These are phyloP conservation scores for Lanius collurio DNA, from an alignment of 2,113 vertebrate species.

Conservation along the genomic window DNA sequence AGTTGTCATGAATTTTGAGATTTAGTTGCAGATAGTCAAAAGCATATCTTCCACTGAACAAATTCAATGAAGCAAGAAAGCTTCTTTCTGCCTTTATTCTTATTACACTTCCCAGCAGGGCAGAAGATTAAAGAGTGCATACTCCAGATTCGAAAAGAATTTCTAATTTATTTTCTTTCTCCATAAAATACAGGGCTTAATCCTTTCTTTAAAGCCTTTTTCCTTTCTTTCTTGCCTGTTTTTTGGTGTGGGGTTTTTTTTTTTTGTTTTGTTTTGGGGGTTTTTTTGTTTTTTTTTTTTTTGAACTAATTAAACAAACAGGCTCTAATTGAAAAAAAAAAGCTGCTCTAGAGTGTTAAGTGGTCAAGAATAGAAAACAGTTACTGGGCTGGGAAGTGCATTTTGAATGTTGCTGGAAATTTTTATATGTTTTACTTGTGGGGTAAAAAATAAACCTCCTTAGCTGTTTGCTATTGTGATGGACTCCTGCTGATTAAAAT, in stretches of 20 bases:
- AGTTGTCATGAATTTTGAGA: slow-evolving; percentile 61
- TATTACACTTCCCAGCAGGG: slow-evolving; percentile 59
- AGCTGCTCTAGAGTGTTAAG: slow-evolving; percentile 62
- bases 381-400: slow-evolving; percentile 63
- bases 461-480: slow-evolving; percentile 65
- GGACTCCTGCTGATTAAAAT: slow-evolving; percentile 62
- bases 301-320: slow-evolving; percentile 63
- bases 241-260: neutral
- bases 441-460: slow-evolving; percentile 63
- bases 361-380: slow-evolving; percentile 70
- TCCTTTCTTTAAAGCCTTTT: slow-evolving; percentile 61
- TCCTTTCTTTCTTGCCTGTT: neutral
- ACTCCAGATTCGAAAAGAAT: slow-evolving; percentile 65
- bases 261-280: neutral
- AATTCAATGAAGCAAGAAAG: slow-evolving; percentile 62
- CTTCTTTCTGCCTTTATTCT: slow-evolving; percentile 46
- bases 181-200: slow-evolving; percentile 71
- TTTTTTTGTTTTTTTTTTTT: neutral
- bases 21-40: slow-evolving; percentile 58
- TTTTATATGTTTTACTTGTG: slow-evolving; percentile 69
- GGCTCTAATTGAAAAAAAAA: slow-evolving; percentile 69
- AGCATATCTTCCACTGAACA: slow-evolving; percentile 56
- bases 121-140: slow-evolving; percentile 58
- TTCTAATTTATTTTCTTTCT: slow-evolving; percentile 71
- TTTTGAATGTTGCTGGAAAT: slow-evolving; percentile 70